Evolutionary conservation across 2,113 vertebrate species (phyloP).

Genomic region (Platysteira castanea): DNA sequence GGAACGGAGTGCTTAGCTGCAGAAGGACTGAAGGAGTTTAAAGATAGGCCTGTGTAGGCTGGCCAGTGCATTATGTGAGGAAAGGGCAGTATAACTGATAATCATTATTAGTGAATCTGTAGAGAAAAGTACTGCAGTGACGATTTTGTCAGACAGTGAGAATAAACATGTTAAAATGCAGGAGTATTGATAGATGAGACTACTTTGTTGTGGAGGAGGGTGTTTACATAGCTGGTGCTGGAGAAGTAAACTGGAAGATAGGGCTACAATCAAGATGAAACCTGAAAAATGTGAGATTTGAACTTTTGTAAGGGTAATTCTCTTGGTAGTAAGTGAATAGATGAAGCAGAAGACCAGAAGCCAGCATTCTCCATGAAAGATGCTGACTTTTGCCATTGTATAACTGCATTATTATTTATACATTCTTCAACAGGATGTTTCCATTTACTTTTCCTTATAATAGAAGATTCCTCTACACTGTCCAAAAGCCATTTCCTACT

Average conservation of each 20-base stretch:
- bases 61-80: background rate
- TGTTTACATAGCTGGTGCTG: background rate
- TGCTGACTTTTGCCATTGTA: background rate
- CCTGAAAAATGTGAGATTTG: background rate
- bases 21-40: background rate
- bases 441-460: background rate
- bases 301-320: background rate
- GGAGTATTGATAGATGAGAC: background rate
- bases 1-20: background rate
- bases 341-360: background rate
- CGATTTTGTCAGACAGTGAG: background rate
- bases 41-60: background rate
- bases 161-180: background rate
- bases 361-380: background rate
- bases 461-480: background rate
- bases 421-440: background rate
- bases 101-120: rapidly evolving
- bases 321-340: background rate
- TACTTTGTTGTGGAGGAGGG: background rate
- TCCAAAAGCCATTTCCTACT: background rate
- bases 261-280: background rate
- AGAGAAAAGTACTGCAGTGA: background rate
- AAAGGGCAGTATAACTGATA: background rate
- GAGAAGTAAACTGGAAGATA: background rate
- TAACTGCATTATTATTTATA: background rate